Base-by-base conservation (phyloP, 2,113 vertebrate species). In the Elachura formosa region DNA sequence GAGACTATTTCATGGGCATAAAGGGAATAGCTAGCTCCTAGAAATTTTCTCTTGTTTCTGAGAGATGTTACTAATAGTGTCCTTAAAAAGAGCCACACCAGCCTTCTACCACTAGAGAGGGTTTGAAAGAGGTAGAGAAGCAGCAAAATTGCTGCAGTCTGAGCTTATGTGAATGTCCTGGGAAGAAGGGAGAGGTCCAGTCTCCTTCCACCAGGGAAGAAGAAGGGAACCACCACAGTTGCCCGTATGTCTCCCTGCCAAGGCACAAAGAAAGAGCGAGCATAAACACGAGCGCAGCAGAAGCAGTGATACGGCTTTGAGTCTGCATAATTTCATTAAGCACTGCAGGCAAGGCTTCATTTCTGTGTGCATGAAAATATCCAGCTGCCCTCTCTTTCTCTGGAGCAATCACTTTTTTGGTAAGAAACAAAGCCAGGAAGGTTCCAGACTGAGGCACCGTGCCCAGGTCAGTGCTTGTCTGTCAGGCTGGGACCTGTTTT, bases 281-380 rank as follows among this genome's bases (percentile, higher is more conserved):
- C 28, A 86, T 84, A 45, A 78, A 31, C 1, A 2, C 0, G 0
- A 68, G 16, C 46, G 64, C 6, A 36, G 5, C 23, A 73, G 51
- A 41, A 86, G 55, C 26, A 74, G 46, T 51, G 68, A 22, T 62
- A 0, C 3, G 38, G 64, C n/a, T 62, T 22, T 76, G 58, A 77
- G 26, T 58, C 59, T 66, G 23, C 72, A 3, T 82, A 21, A 89
- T 64, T 90, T 66, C 33, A 26, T 88, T 85, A 80, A 59, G 28
- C n/a, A 5, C 52, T 75, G 20, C 9, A 12, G 64, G 36, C 25
- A 73, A 55, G 23, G 13, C 45, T 68, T 94, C 31, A 13, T 80
- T 77, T 74, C 55, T 87, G 46, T 0, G 0, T 77, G 55, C 38
- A 6, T 74, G 38, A 83, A 92, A 62, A 77, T 78, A 51, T 1